Evolutionary conservation across 2,113 vertebrate species (phyloP).

Genomic region (Malurus alboscapulatus): DNA sequence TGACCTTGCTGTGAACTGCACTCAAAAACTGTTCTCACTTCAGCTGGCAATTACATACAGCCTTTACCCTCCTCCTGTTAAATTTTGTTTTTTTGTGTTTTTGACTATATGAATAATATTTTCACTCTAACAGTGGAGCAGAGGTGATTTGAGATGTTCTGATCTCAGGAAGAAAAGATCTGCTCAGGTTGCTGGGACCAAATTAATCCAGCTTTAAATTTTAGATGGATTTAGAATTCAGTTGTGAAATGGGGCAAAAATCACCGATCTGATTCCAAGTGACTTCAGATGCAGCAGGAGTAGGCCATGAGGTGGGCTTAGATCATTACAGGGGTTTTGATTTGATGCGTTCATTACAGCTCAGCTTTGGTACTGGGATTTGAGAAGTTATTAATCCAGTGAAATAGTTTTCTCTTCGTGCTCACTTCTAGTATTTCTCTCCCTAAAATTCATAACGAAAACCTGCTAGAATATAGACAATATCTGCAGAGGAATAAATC

Average conservation of each 20-base stretch:
- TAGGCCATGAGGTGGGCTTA: not conserved
- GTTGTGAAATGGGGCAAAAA: not conserved
- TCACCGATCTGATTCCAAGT: not conserved
- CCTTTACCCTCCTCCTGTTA: not conserved
- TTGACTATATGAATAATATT: not conserved
- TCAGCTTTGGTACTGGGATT: not conserved
- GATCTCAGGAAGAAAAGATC: not conserved
- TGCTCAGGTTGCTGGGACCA: not conserved
- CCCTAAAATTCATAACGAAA: not conserved
- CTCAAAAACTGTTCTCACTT: not conserved
- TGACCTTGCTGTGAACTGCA: not conserved
- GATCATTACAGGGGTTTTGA: not conserved
- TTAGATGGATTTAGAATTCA: not conserved
- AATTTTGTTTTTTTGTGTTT: not conserved
- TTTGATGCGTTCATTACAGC: not conserved
- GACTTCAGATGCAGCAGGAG: not conserved
- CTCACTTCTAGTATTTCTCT: not conserved
- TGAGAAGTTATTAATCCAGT: not conserved
- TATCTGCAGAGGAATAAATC: not conserved
- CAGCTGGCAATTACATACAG: not conserved
- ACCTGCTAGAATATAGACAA: not conserved
- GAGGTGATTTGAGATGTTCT: not conserved
- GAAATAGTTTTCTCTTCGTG: not conserved
- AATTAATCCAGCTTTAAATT: not conserved
- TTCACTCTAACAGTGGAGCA: not conserved